Percentiles rank a stretch among this genome's conserved stretches.
phyloP scores from a whole-genome alignment of 1,140 invertebrate species.

The Leptinotarsa defecta region DNA sequence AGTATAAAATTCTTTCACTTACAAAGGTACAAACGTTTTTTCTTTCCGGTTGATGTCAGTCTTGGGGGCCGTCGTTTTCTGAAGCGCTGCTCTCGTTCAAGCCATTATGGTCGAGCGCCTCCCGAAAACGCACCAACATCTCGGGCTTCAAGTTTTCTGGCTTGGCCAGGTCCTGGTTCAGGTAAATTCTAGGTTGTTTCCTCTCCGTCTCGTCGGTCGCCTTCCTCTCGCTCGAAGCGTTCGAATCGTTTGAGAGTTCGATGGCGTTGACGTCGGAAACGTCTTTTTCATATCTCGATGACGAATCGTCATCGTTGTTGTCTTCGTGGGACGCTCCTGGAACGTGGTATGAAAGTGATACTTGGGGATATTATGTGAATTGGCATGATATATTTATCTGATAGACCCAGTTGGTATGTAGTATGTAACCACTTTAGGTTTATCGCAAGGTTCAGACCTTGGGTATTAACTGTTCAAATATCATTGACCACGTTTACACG shows the following conservation, averaged over 20 bases:
- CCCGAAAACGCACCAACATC: conserved; percentile 58
- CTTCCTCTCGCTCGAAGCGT: conserved; percentile 44
- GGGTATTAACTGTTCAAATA: too few relatives aligned
- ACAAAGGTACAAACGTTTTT: conserved; percentile 20
- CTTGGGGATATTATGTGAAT: background rate
- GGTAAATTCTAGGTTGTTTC: conserved; percentile 54
- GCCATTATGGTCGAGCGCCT: conserved; percentile 50
- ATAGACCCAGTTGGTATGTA: too few relatives aligned
- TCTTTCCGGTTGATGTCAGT: conserved; percentile 49
- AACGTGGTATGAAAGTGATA: background rate
- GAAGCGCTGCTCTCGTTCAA: conserved; percentile 49
- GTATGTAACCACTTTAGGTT: too few relatives aligned
- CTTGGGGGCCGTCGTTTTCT: conserved; percentile 53
- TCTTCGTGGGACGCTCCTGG: conserved; percentile 28
- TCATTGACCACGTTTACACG: too few relatives aligned
- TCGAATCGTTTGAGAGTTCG: conserved; percentile 54
- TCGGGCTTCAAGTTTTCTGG: conserved; percentile 59
- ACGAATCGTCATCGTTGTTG: conserved; percentile 36
- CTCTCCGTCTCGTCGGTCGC: conserved; percentile 32
- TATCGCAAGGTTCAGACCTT: too few relatives aligned
- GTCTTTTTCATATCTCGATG: conserved; percentile 35
- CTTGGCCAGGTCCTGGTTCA: conserved; percentile 63
- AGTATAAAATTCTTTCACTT: conserved; percentile 9
- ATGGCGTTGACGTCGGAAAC: conserved; percentile 49
- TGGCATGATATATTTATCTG: too few relatives aligned